Evolutionary conservation across 2,797 vertebrate species (phyloP).

Genomic region (Momotus momota): DNA sequence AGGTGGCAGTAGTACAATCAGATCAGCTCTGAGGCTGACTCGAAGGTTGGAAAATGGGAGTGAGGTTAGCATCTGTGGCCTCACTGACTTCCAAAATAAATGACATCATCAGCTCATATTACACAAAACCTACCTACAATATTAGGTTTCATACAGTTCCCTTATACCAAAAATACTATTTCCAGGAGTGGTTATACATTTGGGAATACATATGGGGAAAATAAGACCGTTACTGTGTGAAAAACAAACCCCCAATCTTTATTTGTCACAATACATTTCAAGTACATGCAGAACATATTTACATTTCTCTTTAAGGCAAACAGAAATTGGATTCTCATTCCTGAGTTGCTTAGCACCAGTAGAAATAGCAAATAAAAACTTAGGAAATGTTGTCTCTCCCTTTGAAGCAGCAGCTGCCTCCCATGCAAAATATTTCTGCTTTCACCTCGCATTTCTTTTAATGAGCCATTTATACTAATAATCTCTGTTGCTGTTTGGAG

Average conservation of each 20-base stretch:
- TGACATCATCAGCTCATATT: neutral
- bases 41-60: neutral
- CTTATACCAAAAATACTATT: neutral
- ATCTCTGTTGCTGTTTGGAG: neutral
- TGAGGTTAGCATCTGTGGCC: neutral
- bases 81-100: slow-evolving; percentile 5
- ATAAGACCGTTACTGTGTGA: neutral
- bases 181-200: neutral
- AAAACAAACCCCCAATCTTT: slow-evolving; percentile 28
- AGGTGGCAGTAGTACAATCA: neutral
- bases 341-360: slow-evolving; percentile 63
- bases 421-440: neutral
- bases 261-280: slow-evolving; percentile 58
- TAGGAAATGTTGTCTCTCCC: neutral
- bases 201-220: neutral
- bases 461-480: neutral
- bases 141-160: neutral
- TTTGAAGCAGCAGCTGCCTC: neutral
- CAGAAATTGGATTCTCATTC: slow-evolving; percentile 47
- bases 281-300: slow-evolving; percentile 47
- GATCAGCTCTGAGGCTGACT: neutral
- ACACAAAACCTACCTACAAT: neutral
- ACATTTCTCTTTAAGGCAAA: slow-evolving; percentile 73
- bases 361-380: slow-evolving; percentile 34
- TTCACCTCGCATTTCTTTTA: neutral